phyloP scores from a whole-genome alignment of 2,113 vertebrate species.

The Papio anubis region DNA sequence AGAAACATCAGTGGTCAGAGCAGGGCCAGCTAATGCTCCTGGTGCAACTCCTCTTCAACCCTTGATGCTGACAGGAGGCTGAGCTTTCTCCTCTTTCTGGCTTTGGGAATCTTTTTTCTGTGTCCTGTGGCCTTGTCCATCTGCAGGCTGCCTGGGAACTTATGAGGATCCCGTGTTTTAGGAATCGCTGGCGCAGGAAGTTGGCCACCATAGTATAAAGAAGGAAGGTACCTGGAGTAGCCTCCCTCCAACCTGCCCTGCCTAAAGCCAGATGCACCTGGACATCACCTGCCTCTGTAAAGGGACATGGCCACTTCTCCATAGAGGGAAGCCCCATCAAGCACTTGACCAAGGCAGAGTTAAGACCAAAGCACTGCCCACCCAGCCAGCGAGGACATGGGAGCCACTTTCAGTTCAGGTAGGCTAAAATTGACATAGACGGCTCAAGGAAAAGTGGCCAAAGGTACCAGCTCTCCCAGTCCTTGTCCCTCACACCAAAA shows the following conservation, averaged over 20 bases:
- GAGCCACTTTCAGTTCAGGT: background rate
- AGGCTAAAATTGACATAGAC: background rate
- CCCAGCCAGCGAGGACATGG: rapidly evolving
- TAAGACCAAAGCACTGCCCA: background rate
- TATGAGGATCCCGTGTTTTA: background rate
- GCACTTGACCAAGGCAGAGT: background rate
- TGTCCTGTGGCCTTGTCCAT: background rate
- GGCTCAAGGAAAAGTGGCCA: background rate
- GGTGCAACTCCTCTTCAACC: background rate
- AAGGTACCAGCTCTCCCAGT: background rate
- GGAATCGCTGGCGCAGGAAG: background rate
- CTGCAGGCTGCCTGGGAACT: background rate
- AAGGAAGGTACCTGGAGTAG: background rate
- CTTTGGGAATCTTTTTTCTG: background rate
- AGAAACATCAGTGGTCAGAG: background rate
- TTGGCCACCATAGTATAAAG: background rate
- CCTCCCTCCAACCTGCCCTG: too few species aligned
- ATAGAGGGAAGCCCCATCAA: too few species aligned
- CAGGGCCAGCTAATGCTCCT: background rate
- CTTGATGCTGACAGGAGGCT: background rate
- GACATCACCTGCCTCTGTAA: background rate
- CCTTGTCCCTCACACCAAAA: background rate
- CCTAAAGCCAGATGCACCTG: background rate
- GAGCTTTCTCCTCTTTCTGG: background rate
- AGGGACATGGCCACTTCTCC: too few species aligned